Evolutionary conservation across 2,113 vertebrate species (phyloP), one percentile per base, ranked within the genome.

Genomic region (Nesoenas mayeri): DNA sequence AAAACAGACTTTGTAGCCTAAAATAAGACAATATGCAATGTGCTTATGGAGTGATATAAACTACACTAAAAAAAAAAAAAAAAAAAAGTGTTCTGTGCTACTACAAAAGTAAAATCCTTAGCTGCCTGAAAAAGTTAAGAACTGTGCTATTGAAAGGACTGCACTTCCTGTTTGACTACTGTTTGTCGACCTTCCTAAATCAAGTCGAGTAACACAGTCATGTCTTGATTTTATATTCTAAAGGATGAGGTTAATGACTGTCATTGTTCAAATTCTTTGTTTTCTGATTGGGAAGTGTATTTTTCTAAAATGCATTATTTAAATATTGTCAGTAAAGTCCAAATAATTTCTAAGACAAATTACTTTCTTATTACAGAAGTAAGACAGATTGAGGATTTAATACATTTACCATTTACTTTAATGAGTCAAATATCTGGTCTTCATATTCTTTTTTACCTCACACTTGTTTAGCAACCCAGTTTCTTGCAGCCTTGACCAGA

Each of bases 401-500:
- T 47, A 54, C 42, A 56, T 57, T 64, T 88, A 15, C 15, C 61
- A 16, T 84, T 82, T 84, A 53, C 28, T 71, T 82, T 57, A 84
- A 67, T 13, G 69, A 91, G 47, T 53, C 22, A 47, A 56, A 12
- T 82, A 34, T n/a, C 25, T 57, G 12, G 8, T 57, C 25, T 90
- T 71, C 28, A 29, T 31, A 29, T 40, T 87, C 74, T 82, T 81
- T 65, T 97, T 98, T 98, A 98, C 98, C 98, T 98, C 98, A 2
- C 98, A 98, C 93, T 98, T 98, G 96, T 96, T 98, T 89, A 98
- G 96, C 94, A 98, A 64, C 44, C 98, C 98, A 15, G 98, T 98
- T 97, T 98, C 98, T 97, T 98, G 98, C 71, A 98, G 97, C 82
- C 98, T 98, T 85, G 98, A 98, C 98, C 98, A 98, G 97, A 98